Conservation (phyloP, 2,113 vertebrate species). For the Zosterops lateralis region DNA sequence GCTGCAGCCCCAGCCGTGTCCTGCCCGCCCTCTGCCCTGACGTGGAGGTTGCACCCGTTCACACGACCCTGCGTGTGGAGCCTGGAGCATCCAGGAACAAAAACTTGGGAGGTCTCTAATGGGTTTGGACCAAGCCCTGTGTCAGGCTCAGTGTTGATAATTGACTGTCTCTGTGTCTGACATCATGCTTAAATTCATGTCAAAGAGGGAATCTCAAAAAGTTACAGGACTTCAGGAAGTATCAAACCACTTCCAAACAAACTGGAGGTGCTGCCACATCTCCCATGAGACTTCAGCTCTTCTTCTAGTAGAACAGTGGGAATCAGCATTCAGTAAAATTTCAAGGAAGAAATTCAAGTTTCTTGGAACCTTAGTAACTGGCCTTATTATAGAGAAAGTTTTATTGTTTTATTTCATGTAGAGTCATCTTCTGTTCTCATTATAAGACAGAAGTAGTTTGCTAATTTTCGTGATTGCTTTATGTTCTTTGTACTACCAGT, state of each 20-base stretch:
- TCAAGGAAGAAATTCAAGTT: background rate
- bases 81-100: background rate
- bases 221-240: background rate
- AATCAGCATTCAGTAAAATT: background rate
- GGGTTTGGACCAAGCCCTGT: conserved; percentile 11
- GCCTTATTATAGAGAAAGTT: background rate
- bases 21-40: background rate
- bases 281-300: background rate
- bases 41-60: background rate
- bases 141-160: background rate
- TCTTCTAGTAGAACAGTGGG: background rate
- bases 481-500: background rate
- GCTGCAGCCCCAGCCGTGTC: background rate
- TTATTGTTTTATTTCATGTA: background rate
- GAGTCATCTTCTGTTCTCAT: background rate
- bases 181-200: background rate
- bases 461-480: background rate
- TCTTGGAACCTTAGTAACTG: background rate
- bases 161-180: background rate
- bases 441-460: background rate
- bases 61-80: background rate
- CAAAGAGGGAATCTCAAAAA: background rate
- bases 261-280: background rate
- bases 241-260: background rate
- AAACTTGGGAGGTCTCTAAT: conserved; percentile 58